Evolutionary conservation across 1,140 invertebrate species (phyloP), one percentile per base, ranked within the genome.

Genomic region (Monochamus saltuarius): DNA sequence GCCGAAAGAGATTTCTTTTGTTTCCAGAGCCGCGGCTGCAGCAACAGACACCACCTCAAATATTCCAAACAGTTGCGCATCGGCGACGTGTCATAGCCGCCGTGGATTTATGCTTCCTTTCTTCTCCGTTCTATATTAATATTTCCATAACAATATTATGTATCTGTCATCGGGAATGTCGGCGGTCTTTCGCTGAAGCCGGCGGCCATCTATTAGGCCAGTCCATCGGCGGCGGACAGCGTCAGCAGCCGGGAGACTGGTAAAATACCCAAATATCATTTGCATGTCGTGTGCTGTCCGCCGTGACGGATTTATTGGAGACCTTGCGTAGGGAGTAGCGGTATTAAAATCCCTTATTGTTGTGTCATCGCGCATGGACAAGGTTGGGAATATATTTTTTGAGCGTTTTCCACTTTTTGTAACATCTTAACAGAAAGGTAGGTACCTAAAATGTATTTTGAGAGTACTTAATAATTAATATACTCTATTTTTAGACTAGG

Each of bases 131-230:
- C 63, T 59, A 68, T 69, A 72, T 71, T 72, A 72, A 72, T 72
- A 72, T 72, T 72, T 72, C 70, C 68, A 70, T 72, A 72, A 70
- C 62, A 68, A 72, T 72, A 72, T 72, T 69, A 66, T 69, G 70
- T 69, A 67, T 70, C 68, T 67, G 70, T 72, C 70, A 67, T 62
- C 69, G 62, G 58, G 58, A 51, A 51, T 50, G 45, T 56, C 60
- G 55, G 43, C 46, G 57, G 50, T 60, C 67, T 68, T 70, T 69
- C 61, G 59, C 55, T 49, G 51, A 53, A 50, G 64, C 70, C 70
- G 70, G 47, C 61, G 56, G 46, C 57, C 68, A 66, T 72, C 69
- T 68, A 62, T 71, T 69, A 66, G 59, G 51, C 40, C 53, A 61
- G 64, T 68, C 65, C 61, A 65, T 65, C 65, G 62, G 65, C 56